phyloP scores from a whole-genome alignment of 2,888 invertebrate genomes.

The Microdon myrmicae region DNA sequence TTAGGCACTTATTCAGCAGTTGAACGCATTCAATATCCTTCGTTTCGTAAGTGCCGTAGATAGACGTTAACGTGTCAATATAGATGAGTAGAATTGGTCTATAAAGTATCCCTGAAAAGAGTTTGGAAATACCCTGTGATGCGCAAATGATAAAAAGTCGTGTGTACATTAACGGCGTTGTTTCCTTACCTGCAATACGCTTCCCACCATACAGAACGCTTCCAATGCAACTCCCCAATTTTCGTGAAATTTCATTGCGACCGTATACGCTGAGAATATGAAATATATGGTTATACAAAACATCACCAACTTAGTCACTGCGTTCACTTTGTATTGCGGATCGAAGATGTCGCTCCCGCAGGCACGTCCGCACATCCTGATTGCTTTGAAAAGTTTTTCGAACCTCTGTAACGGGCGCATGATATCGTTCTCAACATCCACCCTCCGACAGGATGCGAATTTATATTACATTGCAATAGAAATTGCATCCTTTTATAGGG shows the following conservation, averaged over 20 bases:
- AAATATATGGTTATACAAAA: slow-evolving; percentile 26
- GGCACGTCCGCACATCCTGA: slow-evolving; percentile 7
- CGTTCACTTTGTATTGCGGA: slow-evolving; percentile 23
- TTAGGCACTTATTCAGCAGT: slow-evolving; percentile 2
- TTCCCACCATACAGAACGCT: slow-evolving; percentile 34
- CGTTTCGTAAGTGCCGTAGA: slow-evolving; percentile 19
- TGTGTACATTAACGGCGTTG: too few species aligned
- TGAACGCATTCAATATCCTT: background rate
- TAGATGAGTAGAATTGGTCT: background rate
- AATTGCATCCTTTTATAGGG: background rate
- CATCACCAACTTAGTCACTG: slow-evolving; percentile 8
- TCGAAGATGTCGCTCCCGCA: slow-evolving; percentile 27
- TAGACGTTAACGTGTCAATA: background rate
- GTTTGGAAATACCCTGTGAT: slow-evolving; percentile 36
- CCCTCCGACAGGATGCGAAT: background rate
- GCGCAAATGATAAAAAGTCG: too few species aligned
- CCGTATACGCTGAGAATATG: slow-evolving; percentile 25
- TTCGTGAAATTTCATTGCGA: slow-evolving; percentile 13
- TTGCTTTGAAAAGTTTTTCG: background rate
- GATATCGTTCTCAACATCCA: background rate
- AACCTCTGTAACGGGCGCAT: slow-evolving; percentile 34
- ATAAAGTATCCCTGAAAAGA: background rate
- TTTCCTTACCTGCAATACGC: slow-evolving; percentile 21
- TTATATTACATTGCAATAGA: background rate
- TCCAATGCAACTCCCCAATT: slow-evolving; percentile 18